Evolutionary conservation across 2,888 invertebrate species (phyloP), one percentile per base, ranked within the genome.

Genomic region (Dysmachus trigonus): DNA sequence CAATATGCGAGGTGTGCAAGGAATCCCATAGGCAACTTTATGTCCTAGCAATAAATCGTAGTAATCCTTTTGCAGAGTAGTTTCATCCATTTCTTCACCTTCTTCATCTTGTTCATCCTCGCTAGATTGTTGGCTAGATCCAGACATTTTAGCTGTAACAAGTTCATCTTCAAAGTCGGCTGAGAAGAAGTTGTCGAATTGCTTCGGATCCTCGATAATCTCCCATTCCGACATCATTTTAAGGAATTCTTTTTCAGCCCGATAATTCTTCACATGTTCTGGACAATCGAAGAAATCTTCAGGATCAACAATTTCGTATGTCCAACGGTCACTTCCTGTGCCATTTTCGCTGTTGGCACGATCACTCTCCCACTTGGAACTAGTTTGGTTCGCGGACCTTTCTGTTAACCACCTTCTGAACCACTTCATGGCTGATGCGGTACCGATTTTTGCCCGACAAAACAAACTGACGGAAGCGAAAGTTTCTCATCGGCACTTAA

Each of bases 391-490:
- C 94, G 85, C 94, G 93, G 88, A 92, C 91, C 90, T 93, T 94
- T 90, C 93, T 92, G 87, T 93, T 93, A 92, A 94, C 93, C 93
- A 94, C 93, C 92, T 94, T 94, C 91, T 94, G 94, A 94, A 94
- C 94, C 94, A 94, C 90, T 92, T 94, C 94, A 94, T 94, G 92
- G 89, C 93, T 91, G 88, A 94, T 94, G 83, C 91, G 92, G 90
- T 90, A 92, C 93, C 94, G 94, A 93, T 94, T 94, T 90, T 92
- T 93, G 88, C 94, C 94, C 93, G 94, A 94, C 91, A 93, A 93
- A 89, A 94, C 92, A 91, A 94, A 94, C 90, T 94, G 93, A 88
- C 93, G 94, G 91, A 94, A 94, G 89, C 93, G 93, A 91, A 93
- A 92, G 91, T 93, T 94, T 94, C 93, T 93, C 94, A 94, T 94